A percentile compares a stretch with the other conserved stretches of the same genome.
Evolutionary conservation across 2,888 invertebrate species (phyloP).

Genomic region (Cenopis cana): DNA sequence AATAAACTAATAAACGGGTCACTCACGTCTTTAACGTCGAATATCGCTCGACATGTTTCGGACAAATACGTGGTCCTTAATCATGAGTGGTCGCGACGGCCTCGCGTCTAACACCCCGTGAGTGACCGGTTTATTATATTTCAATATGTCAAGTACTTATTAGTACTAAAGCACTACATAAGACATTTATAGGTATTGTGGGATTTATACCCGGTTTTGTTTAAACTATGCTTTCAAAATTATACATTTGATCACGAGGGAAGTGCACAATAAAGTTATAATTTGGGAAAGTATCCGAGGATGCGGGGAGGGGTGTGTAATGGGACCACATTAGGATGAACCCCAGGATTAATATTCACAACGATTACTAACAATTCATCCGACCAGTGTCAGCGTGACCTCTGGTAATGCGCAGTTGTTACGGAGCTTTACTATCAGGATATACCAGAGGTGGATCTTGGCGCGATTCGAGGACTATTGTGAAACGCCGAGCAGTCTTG

Average conservation of each 20-base stretch:
- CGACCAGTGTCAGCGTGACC: neutral
- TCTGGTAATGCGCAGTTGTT: neutral
- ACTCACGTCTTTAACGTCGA: no score
- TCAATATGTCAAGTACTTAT: neutral
- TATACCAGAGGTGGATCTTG: neutral
- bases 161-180: no score
- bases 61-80: no score
- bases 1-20: no score
- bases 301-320: slow-evolving; percentile 38
- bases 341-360: slow-evolving; percentile 21
- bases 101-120: no score
- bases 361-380: neutral
- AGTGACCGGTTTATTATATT: no score
- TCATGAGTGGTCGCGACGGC: no score
- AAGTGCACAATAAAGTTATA: slow-evolving; percentile 41
- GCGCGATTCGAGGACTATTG: neutral
- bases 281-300: slow-evolving; percentile 37
- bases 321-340: slow-evolving; percentile 40
- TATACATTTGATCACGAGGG: slow-evolving; percentile 29
- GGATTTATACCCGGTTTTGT: neutral
- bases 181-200: neutral
- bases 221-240: slow-evolving; percentile 5
- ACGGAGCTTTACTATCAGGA: neutral
- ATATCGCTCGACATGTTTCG: no score
- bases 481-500: slow-evolving; percentile 2